Base-by-base conservation (phyloP, 2,113 vertebrate species). In the Scomber japonicus region DNA sequence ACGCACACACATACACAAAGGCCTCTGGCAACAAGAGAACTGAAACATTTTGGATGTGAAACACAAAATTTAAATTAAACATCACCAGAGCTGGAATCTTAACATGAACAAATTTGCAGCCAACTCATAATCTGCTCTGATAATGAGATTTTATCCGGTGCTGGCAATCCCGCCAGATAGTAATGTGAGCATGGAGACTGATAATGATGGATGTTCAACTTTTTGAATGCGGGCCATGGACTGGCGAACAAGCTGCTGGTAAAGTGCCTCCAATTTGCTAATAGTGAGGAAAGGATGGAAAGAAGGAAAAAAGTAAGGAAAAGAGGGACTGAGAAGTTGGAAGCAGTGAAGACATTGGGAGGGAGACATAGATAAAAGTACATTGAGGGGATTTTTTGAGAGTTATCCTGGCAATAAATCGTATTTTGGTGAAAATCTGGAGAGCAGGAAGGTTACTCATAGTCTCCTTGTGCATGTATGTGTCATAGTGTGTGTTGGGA, bases 61-160 rank as follows among this genome's bases (percentile, higher is more conserved):
- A 55, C 6, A 17, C 51, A 21, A 57, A 69, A 64, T 70, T 75
- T 54, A 59, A 80, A 78, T 80, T 48, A 80, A 70, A 80, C 63
- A 62, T 63, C 50, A 78, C 68, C 51, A 64, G 24, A 85, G 53
- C 76, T 45, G 44, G 14, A 54, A 31, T 61, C 21, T 49, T 14
- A 78, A 73, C 14, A 14, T 50, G 54, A 61, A 46, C 46, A 48
- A 50, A 64, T 72, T 48, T 78, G 24, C 54, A 35, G 45, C 74
- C 57, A 75, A 71, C 53, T 72, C 61, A 17, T 75, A 82, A 85
- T 83, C 78, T 65, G 50, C 64, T 68, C 49, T 31, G 64, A 84
- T 81, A 55, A 81, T 84, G 78, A 88, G 60, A 84, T 87, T 83
- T 72, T 40, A 80, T 72, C 61, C 61, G 59, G 54, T 1, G 5